Evolutionary conservation across 2,888 invertebrate species (phyloP).

Genomic region (Clanis bilineata): DNA sequence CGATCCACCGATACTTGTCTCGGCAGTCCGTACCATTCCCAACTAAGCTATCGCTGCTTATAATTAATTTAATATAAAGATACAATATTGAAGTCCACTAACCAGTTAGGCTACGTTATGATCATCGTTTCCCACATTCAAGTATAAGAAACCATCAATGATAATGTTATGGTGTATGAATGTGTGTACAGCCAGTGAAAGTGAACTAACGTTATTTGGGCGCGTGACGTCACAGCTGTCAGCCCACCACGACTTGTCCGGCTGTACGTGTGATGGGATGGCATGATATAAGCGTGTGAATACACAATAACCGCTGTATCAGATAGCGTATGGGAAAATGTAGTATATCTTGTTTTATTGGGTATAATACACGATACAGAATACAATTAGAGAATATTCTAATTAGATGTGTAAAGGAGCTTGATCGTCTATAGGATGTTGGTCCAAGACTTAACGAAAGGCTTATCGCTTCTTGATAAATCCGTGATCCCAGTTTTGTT

Average conservation of each 20-base stretch:
- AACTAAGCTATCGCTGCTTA: too few relatives aligned
- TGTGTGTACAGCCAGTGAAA: conserved; percentile 58
- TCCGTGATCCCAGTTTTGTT: too few relatives aligned
- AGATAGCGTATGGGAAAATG: not conserved
- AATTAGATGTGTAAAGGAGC: too few relatives aligned
- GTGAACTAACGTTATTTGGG: conserved; percentile 70
- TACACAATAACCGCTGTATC: not conserved
- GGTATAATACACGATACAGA: too few relatives aligned
- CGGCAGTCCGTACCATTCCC: too few relatives aligned
- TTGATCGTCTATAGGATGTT: too few relatives aligned
- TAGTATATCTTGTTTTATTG: not conserved
- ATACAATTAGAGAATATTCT: too few relatives aligned
- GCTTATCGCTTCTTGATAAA: too few relatives aligned
- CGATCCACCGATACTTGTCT: too few relatives aligned
- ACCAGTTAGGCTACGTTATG: not conserved
- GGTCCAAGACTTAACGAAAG: too few relatives aligned
- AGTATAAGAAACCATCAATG: not conserved
- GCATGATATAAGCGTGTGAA: conserved; percentile 2
- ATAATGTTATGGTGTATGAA: not conserved
- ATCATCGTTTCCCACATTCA: not conserved
- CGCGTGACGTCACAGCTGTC: conserved; percentile 61
- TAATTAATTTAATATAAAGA: too few relatives aligned
- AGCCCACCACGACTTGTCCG: not conserved
- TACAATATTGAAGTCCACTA: too few relatives aligned
- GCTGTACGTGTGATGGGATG: not conserved